phyloP scores from a whole-genome alignment of 2,888 invertebrate genomes.

The Girardia tigrina region DNA sequence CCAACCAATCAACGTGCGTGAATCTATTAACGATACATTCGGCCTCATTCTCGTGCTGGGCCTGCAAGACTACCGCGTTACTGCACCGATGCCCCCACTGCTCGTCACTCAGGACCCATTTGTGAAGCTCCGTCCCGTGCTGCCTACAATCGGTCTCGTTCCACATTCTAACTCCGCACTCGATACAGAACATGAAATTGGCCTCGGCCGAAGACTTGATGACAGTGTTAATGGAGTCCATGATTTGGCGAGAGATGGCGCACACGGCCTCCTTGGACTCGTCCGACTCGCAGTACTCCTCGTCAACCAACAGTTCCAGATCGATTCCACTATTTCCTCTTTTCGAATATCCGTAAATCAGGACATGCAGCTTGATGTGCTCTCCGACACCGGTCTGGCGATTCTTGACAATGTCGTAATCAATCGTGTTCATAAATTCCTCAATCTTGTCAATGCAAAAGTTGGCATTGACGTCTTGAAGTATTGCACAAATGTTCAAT shows the following conservation, averaged over 20 bases:
- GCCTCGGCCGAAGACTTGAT: not conserved
- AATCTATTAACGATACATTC: slow-evolving; percentile 7
- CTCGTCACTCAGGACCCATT: not conserved
- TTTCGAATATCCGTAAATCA: slow-evolving; percentile 13
- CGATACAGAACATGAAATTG: not conserved
- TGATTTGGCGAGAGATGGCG: not conserved
- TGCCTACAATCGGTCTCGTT: slow-evolving; percentile 4
- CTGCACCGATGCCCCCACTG: not conserved
- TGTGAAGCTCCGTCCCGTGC: not conserved
- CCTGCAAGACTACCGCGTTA: not conserved
- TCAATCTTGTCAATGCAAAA: slow-evolving; percentile 16
- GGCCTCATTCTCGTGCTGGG: not conserved
- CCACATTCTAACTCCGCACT: not conserved
- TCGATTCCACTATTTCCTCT: slow-evolving; percentile 12
- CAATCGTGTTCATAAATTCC: slow-evolving; percentile 19
- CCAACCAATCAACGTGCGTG: slow-evolving; percentile 5
- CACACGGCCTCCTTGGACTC: not conserved
- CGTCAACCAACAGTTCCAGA: not conserved
- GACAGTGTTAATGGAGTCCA: not conserved
- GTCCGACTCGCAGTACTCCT: not conserved
- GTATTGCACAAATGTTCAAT: slow-evolving; percentile 18
- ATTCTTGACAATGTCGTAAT: not conserved
- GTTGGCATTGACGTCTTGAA: slow-evolving; percentile 7
- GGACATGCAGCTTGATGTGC: not conserved
- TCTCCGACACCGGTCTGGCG: not conserved